phyloP scores from a whole-genome alignment of 2,113 vertebrate genomes.

The Sphyrna mokarran region DNA sequence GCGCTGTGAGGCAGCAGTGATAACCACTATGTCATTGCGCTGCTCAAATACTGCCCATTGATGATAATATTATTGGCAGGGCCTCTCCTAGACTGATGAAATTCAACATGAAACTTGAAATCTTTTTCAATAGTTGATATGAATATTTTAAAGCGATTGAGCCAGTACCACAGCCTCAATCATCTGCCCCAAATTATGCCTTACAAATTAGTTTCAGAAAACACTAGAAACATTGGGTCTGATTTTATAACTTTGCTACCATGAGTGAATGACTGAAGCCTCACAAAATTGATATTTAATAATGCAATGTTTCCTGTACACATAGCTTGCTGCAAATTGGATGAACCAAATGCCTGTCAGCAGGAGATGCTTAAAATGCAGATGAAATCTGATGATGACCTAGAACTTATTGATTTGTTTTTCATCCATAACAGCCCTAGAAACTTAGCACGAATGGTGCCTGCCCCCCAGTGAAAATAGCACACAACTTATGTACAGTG shows the following conservation, averaged over 20 bases:
- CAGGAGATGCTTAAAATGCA: neutral
- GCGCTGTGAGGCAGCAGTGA: too few species aligned
- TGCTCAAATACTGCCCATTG: neutral
- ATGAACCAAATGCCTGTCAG: neutral
- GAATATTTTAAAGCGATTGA: neutral
- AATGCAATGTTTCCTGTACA: neutral
- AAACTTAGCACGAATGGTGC: neutral
- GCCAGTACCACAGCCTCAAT: neutral
- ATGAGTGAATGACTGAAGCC: neutral
- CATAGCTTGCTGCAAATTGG: neutral
- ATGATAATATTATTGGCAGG: neutral
- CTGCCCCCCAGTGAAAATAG: neutral
- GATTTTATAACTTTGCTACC: neutral
- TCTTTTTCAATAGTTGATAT: neutral
- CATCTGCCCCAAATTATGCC: neutral
- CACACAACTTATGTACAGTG: neutral
- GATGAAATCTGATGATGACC: neutral
- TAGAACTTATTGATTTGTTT: neutral
- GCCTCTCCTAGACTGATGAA: neutral
- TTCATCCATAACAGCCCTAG: neutral
- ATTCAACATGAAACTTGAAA: neutral
- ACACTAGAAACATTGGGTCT: neutral
- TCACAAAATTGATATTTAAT: neutral
- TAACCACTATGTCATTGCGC: too few species aligned
- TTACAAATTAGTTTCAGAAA: neutral